phyloP scores from a whole-genome alignment of 2,888 invertebrate genomes.

The Eucriotettix oculatus region DNA sequence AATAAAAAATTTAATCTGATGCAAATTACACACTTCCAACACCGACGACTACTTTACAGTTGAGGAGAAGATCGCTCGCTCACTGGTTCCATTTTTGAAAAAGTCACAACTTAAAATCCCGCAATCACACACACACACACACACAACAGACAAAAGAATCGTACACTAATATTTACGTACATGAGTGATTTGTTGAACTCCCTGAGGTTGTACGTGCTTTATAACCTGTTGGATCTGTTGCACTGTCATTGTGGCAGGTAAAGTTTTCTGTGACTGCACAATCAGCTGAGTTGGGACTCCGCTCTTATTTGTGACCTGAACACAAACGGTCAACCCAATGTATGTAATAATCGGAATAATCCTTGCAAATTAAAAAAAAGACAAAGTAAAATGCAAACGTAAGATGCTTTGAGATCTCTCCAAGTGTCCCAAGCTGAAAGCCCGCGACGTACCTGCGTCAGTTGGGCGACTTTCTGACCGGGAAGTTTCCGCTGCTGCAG shows the following conservation, averaged over 20 bases:
- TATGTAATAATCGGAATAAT: background rate
- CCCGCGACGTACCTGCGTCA: slow-evolving; percentile 29
- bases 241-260: slow-evolving; percentile 47
- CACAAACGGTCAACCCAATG: background rate
- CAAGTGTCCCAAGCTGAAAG: background rate
- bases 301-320: slow-evolving; percentile 16
- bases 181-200: slow-evolving; percentile 18
- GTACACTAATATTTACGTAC: slow-evolving; percentile 2
- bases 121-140: too few species aligned
- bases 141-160: too few species aligned
- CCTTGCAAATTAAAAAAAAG: background rate
- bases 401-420: slow-evolving; percentile 1
- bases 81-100: too few species aligned
- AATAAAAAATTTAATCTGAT: too few species aligned
- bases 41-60: too few species aligned
- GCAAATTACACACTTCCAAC: too few species aligned
- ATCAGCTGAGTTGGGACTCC: slow-evolving; percentile 44
- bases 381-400: background rate
- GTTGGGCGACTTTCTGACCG: slow-evolving; percentile 43
- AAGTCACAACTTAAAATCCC: too few species aligned
- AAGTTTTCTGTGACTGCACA: slow-evolving; percentile 46
- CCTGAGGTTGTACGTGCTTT: slow-evolving; percentile 38
- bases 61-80: too few species aligned
- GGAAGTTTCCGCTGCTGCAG: slow-evolving; percentile 34
- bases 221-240: slow-evolving; percentile 61